A percentile compares a stretch with the other conserved stretches of the same genome.
These are phyloP conservation scores for Lophochroa leadbeateri DNA, from an alignment of 2,113 vertebrate species.

Conservation along the genomic window DNA sequence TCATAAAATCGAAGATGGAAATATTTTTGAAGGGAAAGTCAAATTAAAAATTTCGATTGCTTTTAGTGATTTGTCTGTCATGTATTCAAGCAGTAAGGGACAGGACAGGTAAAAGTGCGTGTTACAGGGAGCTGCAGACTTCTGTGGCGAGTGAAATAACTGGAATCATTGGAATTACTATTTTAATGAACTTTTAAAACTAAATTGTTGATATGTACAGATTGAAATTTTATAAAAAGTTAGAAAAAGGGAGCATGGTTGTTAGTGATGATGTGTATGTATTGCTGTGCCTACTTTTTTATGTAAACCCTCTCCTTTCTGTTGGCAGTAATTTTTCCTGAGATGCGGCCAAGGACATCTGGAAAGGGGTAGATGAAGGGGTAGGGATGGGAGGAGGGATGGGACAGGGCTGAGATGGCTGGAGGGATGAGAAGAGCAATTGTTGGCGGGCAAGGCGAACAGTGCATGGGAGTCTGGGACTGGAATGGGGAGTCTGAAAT, in stretches of 20 bases:
- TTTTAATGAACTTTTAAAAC: neutral
- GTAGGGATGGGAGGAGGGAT: neutral
- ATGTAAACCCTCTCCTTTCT: neutral
- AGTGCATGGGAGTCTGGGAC: rapidly evolving
- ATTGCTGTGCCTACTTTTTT: neutral
- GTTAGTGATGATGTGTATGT: neutral
- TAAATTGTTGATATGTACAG: neutral
- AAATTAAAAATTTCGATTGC: neutral
- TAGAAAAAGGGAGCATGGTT: neutral
- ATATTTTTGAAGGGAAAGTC: neutral
- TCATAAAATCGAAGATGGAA: neutral
- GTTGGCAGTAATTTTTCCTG: neutral
- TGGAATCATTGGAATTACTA: neutral
- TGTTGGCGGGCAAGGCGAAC: neutral
- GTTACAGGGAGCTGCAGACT: neutral
- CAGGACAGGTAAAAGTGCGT: neutral
- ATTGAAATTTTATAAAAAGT: neutral
- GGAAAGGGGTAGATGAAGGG: neutral
- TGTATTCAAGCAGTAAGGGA: neutral
- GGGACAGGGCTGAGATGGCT: neutral
- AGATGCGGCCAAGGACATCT: neutral
- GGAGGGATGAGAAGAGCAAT: rapidly evolving
- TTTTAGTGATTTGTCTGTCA: neutral
- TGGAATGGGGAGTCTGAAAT: neutral
- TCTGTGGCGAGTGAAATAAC: neutral